Percentiles rank a stretch among this genome's conserved stretches.
These are phyloP conservation scores for Pecten maximus DNA, from an alignment of 2,888 invertebrate genomes.

Conservation along the genomic window DNA sequence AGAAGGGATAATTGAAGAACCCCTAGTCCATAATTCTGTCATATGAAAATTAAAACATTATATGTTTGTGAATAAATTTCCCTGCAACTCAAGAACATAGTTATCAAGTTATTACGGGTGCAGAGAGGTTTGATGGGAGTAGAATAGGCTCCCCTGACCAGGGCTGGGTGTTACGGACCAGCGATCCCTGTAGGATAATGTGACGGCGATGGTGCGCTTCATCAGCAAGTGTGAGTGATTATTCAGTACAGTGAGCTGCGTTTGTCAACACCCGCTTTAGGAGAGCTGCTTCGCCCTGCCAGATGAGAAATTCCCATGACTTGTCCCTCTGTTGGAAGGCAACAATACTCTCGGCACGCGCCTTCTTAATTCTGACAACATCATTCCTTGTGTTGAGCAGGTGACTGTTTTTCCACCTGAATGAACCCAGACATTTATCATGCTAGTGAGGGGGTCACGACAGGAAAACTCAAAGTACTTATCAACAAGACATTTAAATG, in stretches of 20 bases:
- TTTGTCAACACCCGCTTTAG: slow-evolving; percentile 23
- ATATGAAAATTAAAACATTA: slow-evolving; percentile 35
- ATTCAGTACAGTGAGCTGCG: slow-evolving; percentile 20
- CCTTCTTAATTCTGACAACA: slow-evolving; percentile 29
- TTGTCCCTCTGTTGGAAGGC: slow-evolving; percentile 41
- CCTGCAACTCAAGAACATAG: slow-evolving; percentile 26
- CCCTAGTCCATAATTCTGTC: slow-evolving; percentile 32
- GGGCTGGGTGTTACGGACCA: not conserved
- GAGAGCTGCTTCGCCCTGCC: slow-evolving; percentile 43
- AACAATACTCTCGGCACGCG: slow-evolving; percentile 45
- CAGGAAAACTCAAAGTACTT: not conserved
- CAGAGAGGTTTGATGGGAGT: not conserved
- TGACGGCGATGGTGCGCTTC: slow-evolving; percentile 30
- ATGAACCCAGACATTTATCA: slow-evolving; percentile 44
- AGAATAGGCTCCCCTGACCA: not conserved
- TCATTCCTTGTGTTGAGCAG: slow-evolving; percentile 51
- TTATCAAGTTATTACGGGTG: slow-evolving; percentile 33
- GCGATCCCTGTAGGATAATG: not conserved
- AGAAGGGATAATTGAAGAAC: slow-evolving; percentile 30
- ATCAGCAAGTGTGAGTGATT: slow-evolving; percentile 17
- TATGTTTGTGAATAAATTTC: slow-evolving; percentile 20
- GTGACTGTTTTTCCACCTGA: slow-evolving; percentile 56
- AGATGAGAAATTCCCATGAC: slow-evolving; percentile 56
- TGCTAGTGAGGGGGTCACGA: not conserved
- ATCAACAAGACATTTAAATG: not conserved